phyloP scores from a whole-genome alignment of 2,797 vertebrate species.

The Garrulus glandarius region DNA sequence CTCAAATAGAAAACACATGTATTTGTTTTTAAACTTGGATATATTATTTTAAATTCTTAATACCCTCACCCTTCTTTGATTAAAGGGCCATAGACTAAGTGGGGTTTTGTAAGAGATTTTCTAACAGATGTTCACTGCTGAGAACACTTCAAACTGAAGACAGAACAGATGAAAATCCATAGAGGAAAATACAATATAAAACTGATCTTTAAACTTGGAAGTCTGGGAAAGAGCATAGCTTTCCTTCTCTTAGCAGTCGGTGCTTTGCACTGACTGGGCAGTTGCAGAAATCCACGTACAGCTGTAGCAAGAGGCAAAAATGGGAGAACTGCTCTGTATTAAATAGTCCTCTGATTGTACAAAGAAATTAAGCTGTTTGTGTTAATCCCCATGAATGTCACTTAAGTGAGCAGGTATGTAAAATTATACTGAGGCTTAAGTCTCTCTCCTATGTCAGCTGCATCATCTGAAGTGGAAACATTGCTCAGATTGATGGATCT shows the following conservation, averaged over 20 bases:
- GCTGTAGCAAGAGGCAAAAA: not conserved
- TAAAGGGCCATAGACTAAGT: slow-evolving; percentile 66
- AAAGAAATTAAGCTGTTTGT: not conserved
- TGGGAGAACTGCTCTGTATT: not conserved
- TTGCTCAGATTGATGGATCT: not conserved
- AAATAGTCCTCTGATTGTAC: not conserved
- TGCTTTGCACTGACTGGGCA: not conserved
- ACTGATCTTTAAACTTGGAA: slow-evolving; percentile 25
- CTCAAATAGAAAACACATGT: slow-evolving; percentile 70
- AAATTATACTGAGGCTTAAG: not conserved
- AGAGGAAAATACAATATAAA: slow-evolving; percentile 30
- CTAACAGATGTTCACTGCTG: slow-evolving; percentile 58
- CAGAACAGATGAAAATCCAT: slow-evolving; percentile 34
- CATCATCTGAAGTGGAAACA: not conserved
- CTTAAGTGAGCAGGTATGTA: not conserved
- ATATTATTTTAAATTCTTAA: slow-evolving; percentile 68
- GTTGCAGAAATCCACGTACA: accelerated
- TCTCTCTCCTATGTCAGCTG: not conserved
- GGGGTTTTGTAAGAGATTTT: slow-evolving; percentile 67
- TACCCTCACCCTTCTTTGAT: slow-evolving; percentile 68
- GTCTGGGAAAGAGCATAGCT: not conserved
- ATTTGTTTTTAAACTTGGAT: slow-evolving; percentile 62
- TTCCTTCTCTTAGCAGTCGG: not conserved
- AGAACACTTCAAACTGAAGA: slow-evolving; percentile 54
- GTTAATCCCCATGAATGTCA: not conserved